A percentile compares a stretch with the other conserved stretches of the same genome.
phyloP scores from a whole-genome alignment of 2,113 vertebrate genomes.

The Typhlomys cinereus region DNA sequence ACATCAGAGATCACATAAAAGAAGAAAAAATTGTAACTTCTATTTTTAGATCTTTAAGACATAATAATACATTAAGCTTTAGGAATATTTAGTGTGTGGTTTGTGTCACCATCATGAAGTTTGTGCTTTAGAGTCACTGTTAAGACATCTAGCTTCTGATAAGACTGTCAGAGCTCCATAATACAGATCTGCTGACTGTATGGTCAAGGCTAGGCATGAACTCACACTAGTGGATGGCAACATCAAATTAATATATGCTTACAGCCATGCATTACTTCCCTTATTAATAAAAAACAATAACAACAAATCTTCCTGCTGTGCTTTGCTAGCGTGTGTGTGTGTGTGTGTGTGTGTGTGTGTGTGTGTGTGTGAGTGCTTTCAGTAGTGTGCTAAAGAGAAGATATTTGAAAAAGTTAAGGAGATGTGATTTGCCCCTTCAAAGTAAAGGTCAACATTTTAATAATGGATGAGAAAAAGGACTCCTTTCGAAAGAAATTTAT shows the following conservation, averaged over 20 bases:
- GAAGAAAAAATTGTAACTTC: neutral
- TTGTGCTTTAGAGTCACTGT: neutral
- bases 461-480: conserved; percentile 53
- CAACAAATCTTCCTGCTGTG: neutral
- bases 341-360: neutral
- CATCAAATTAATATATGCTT: neutral
- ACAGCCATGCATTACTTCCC: neutral
- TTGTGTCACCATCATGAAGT: neutral
- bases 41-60: conserved; percentile 27
- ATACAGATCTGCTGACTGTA: rapidly evolving
- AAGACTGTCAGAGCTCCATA: neutral
- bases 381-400: neutral
- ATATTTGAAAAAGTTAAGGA: conserved; percentile 37
- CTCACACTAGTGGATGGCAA: neutral
- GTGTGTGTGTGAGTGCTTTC: neutral
- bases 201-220: too few species aligned
- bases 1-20: neutral
- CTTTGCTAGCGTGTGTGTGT: neutral
- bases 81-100: neutral
- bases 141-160: neutral
- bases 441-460: conserved; percentile 71
- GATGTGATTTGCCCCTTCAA: conserved; percentile 36
- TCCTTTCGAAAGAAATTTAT: conserved; percentile 42
- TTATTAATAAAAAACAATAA: neutral
- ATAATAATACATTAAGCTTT: neutral